Base-by-base conservation (phyloP, 1,140 invertebrate species). In the Zaprionus vittiger region DNA sequence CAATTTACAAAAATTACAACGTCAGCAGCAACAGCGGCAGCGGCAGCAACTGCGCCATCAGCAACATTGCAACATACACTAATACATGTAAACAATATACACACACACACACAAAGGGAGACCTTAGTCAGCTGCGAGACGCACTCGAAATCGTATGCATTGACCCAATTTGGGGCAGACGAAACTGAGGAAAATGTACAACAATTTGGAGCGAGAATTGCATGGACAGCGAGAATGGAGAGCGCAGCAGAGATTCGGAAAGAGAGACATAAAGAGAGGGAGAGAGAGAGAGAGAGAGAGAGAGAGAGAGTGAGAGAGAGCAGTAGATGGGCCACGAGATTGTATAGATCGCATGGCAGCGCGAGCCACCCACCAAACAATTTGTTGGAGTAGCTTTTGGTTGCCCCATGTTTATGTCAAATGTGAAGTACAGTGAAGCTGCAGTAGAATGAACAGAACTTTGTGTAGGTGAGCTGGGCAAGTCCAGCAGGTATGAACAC, bases 31-130 rank as follows among this genome's bases (percentile, higher is more conserved):
- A 62, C 69, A 69, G 31, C 17, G 67, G 28, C 52, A 44, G 6
- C 11, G 20, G 61, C 28, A 31, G 34, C 72, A 61, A 73, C 71
- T 69, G 79, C 71, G 73, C 47, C 80, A 82, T 60, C 71, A 69
- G 26, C 55, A 81, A 57, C 80, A 80, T 89, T 89, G 84, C 84
- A 89, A 90, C 84, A 89, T 84, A 72, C 52, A 81, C 71, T 38
- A 41, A 54, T 17, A 65, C 64, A 79, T 34, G 31, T 34, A 34
- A 34, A 34, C 31, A 34, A 34, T 60, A 74, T 52, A 55, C 56
- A 74, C 63, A 14, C 34, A 70, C 62, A 67, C 28, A 60, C 26
- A 59, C 17, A 67, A 11, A 59, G 26, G 24, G 28, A 31, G 22
- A 38, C 44, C 37, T 54, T 1, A 28, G 37, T 52, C 26, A 31